These are phyloP conservation scores for Bufotes viridis DNA, from an alignment of 2,797 vertebrate species.

Conservation along the genomic window DNA sequence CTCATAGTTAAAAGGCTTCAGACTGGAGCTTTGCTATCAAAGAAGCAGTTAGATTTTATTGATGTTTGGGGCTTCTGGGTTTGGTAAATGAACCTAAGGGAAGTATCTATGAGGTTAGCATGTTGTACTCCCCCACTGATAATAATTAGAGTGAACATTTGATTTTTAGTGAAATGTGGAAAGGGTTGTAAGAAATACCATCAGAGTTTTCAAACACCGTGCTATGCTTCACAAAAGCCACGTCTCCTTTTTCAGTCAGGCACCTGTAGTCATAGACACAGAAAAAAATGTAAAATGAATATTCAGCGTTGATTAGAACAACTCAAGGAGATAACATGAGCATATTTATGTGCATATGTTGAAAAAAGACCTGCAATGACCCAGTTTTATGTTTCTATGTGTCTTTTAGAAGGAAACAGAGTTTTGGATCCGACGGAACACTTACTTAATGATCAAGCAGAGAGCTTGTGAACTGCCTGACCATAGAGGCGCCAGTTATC, in stretches of 20 bases:
- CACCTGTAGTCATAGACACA: constrained; percentile 76
- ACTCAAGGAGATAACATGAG: neutral
- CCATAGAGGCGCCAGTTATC: no score
- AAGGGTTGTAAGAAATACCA: constrained; percentile 72
- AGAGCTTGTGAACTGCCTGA: no score
- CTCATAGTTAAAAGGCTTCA: neutral
- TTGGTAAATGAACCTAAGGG: neutral
- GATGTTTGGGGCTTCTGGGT: neutral
- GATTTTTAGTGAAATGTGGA: neutral
- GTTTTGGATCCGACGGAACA: no score
- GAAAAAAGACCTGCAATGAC: neutral
- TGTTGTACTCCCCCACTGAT: neutral
- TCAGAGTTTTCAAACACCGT: constrained; percentile 91
- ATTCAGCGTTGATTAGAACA: neutral
- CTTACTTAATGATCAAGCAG: no score
- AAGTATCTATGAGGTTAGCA: neutral
- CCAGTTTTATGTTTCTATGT: no score
- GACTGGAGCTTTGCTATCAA: neutral
- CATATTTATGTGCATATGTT: neutral
- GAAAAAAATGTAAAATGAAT: neutral
- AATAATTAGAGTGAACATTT: neutral
- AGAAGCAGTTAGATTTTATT: neutral
- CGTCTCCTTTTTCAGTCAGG: constrained; percentile 83
- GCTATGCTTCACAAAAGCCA: constrained; percentile 93
- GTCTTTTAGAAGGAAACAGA: no score